Conservation (phyloP, 1,140 invertebrate genomes). For the Tetramorium alpestre region DNA sequence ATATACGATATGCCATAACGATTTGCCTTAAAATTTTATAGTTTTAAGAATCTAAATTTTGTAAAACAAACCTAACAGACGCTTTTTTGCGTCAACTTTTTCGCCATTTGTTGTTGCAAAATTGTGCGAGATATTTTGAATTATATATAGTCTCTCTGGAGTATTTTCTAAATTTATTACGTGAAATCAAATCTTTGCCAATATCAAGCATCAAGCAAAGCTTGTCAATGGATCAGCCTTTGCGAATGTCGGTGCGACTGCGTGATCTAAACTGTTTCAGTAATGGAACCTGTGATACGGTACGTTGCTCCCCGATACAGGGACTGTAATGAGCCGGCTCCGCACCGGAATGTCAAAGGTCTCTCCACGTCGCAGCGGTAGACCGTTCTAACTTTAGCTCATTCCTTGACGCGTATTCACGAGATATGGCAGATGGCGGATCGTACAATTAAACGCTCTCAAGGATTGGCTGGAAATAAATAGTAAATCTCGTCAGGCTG, state of each 20-base stretch:
- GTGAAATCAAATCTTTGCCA: not conserved
- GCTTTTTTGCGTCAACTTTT: not conserved
- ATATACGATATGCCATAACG: not conserved
- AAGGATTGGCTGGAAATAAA: conserved; percentile 44
- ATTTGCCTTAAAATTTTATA: not conserved
- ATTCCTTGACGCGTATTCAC: conserved; percentile 37
- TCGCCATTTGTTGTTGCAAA: not conserved
- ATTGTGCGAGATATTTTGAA: not conserved
- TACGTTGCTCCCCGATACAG: conserved; percentile 43
- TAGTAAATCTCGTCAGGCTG: conserved; percentile 43
- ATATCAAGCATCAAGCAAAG: conserved; percentile 19
- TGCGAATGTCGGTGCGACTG: conserved; percentile 36
- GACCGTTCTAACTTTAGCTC: conserved; percentile 49
- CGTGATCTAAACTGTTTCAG: conserved; percentile 42
- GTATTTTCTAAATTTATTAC: not conserved
- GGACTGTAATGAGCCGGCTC: conserved; percentile 45
- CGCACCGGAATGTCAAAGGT: conserved; percentile 43
- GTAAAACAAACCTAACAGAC: not conserved
- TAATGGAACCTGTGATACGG: conserved; percentile 51
- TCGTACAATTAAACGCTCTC: conserved; percentile 34
- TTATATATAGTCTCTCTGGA: not conserved
- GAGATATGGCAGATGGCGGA: not conserved
- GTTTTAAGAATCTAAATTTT: not conserved
- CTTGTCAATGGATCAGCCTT: conserved; percentile 34
- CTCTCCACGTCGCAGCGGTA: conserved; percentile 11